Evolutionary conservation across 2,113 vertebrate genomes (phyloP), one percentile per base, ranked within the genome.

Genomic region (Tachysurus fulvidraco): DNA sequence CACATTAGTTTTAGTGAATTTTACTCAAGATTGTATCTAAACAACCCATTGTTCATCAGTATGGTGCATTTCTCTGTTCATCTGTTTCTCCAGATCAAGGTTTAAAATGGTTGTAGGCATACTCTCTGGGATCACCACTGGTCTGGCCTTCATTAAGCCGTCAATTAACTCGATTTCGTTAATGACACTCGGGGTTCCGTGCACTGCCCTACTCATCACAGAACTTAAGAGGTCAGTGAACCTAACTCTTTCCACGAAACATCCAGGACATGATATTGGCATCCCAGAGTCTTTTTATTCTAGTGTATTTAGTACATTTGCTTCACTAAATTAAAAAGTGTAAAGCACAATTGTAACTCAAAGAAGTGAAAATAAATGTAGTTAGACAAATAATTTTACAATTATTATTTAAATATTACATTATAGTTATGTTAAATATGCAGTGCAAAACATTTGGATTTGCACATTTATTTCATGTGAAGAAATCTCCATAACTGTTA

Each of bases 151-250:
- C 84, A 96, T 99, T 69, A 99, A 99, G 83, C 98, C 98, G 0
- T 95, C 97, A 36, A 96, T 99, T 92, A 99, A 99, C 93, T 98
- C 96, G 36, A 95, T 99, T 92, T 98, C 98, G 0, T 93, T 99
- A 55, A 99, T 99, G 98, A 96, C 95, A 0, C 92, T 99, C 83
- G 98, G 98, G 17, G 94, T 99, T 91, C 98, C 98, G 17, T 99
- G 98, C 88, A 98, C 96, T 0, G 96, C 83, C 0, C 93, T 99
- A 85, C 97, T 99, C 21, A 93, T 99, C 23, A 96, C 96, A 0
- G 98, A 99, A 91, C 94, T 99, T 0, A 98, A 95, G 91, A 98
- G 98, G 98, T 99, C 78, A 91, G 92, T 87, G 94, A 91, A 23
- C 16, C 2, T 41, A 80, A 59, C 41, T 5, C 41, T 2, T 23